Base-by-base conservation (phyloP, 2,888 invertebrate genomes). In the Patella pellucida region DNA sequence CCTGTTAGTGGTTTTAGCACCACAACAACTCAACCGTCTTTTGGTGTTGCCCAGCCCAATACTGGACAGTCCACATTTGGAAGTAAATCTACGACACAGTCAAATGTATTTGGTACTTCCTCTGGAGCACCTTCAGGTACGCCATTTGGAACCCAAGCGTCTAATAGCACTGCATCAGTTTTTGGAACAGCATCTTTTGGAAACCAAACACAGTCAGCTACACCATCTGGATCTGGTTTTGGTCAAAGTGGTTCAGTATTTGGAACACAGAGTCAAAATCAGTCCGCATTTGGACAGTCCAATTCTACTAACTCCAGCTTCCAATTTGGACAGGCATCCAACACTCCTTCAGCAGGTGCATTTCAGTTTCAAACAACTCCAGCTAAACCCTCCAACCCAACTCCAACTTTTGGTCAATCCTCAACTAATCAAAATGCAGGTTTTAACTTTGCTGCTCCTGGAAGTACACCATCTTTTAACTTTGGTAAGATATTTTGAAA, bases 401-500 rank as follows among this genome's bases (percentile, higher is more conserved):
- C 62, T 23, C 62, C 62, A 62, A 62, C 62, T 23, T 62, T 62
- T 62, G 62, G 62, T 62, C 62, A 62, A 62, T n/a, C 62, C 14
- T 19, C 16, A 16, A 62, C 62, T 11, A 62, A 23, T 23, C 62
- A 62, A 23, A 62, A 62, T 14, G 23, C 19, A 23, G 62, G 62
- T 12, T 62, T 62, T 19, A 62, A 62, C 62, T 62, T 62, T 62
- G 62, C 62, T 62, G 62, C 23, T 23, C 62, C 62, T 62, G 62
- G 62, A 62, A 62, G 62, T 62, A 62, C 9, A 12, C 19, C 62
- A 3, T 62, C 62, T 62, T 62, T 62, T 62, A 62, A 23, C 23
- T 62, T 62, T 23, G 62, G 62, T 62, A 62, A 62, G 62, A 62
- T 5, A 11, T 62, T 41, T 41, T 41, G 7, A 41, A 41, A 41